Evolutionary conservation across 2,113 vertebrate genomes (phyloP).

Genomic region (Xiphias gladius): DNA sequence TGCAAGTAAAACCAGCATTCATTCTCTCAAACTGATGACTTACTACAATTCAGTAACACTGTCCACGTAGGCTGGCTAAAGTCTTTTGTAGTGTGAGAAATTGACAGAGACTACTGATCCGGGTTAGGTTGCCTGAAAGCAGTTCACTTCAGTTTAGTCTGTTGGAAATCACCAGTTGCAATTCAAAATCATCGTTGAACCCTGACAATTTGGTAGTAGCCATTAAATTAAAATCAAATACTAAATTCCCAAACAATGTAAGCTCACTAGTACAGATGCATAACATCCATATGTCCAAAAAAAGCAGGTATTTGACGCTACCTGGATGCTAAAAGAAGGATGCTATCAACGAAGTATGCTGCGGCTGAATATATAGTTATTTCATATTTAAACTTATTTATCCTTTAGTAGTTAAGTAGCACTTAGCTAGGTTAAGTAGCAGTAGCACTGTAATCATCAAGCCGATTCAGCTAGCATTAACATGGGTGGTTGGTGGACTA

Average conservation of each 20-base stretch:
- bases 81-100: constrained; percentile 40
- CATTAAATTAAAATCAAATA: not conserved
- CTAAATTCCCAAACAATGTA: not conserved
- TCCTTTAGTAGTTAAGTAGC: not conserved
- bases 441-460: not conserved
- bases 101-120: constrained; percentile 17
- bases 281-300: not conserved
- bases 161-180: not conserved
- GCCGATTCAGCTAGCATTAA: not conserved
- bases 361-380: not conserved
- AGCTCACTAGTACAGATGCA: not conserved
- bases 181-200: not conserved
- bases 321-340: not conserved
- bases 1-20: constrained; percentile 44
- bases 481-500: not conserved
- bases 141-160: not conserved
- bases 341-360: not conserved
- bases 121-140: not conserved
- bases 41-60: constrained; percentile 63
- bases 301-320: not conserved
- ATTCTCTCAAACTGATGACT: constrained; percentile 63
- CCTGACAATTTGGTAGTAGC: no score
- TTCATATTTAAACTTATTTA: not conserved
- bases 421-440: not conserved
- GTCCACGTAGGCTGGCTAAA: constrained; percentile 27